phyloP scores from a whole-genome alignment of 2,113 vertebrate genomes.

The Gasterosteus nipponicus region DNA sequence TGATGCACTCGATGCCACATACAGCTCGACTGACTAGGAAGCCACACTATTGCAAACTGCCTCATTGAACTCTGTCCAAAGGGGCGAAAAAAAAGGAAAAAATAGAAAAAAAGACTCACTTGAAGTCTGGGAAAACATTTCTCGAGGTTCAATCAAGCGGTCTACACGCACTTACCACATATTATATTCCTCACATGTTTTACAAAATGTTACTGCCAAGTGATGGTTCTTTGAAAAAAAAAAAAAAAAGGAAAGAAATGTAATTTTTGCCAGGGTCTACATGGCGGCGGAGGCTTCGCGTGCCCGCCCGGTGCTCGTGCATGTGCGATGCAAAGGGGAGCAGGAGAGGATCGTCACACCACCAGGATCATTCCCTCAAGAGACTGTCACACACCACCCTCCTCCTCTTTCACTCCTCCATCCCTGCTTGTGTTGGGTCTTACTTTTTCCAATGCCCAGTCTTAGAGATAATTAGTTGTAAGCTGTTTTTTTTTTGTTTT shows the following conservation, averaged over 20 bases:
- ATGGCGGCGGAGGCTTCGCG: conserved; percentile 34
- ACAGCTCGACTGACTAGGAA: conserved; percentile 72
- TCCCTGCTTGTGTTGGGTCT: conserved; percentile 39
- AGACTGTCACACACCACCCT: conserved; percentile 35
- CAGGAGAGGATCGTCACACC: conserved; percentile 51
- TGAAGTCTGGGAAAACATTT: conserved; percentile 55
- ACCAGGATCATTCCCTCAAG: conserved; percentile 62
- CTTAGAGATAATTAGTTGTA: conserved; percentile 56
- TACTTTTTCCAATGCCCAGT: conserved; percentile 46
- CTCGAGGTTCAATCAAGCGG: conserved; percentile 59
- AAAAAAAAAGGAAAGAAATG: neutral
- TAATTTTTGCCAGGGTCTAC: conserved; percentile 12
- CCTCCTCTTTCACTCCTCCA: conserved; percentile 24
- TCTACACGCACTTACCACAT: conserved; percentile 68
- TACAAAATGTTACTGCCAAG: conserved; percentile 50
- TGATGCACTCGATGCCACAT: conserved; percentile 53
- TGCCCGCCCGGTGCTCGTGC: conserved; percentile 28
- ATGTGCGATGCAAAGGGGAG: conserved; percentile 42
- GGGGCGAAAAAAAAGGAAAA: conserved; percentile 41
- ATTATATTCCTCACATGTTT: conserved; percentile 45
- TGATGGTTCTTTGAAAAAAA: conserved; percentile 28
- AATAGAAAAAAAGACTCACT: conserved; percentile 33
- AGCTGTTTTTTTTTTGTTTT: conserved; percentile 67
- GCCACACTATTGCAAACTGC: conserved; percentile 73
- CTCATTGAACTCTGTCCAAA: conserved; percentile 69